A percentile compares a stretch with the other conserved stretches of the same genome.
These are phyloP conservation scores for Saxicola maurus DNA, from an alignment of 2,797 vertebrate genomes.

Conservation along the genomic window DNA sequence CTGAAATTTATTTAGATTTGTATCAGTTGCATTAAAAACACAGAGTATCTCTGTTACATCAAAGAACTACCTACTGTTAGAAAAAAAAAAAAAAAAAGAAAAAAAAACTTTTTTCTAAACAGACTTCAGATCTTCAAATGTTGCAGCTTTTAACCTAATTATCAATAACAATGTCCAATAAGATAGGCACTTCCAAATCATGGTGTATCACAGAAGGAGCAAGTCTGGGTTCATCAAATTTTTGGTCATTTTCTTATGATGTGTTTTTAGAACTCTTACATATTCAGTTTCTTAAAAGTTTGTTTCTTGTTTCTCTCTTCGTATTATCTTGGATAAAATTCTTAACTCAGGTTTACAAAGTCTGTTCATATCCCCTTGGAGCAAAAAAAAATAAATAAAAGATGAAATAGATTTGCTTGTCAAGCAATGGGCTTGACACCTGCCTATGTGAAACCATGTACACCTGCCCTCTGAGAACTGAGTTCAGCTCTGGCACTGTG, in stretches of 20 bases:
- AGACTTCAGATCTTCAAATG: background rate
- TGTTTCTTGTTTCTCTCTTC: background rate
- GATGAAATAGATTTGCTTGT: background rate
- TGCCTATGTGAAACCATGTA: background rate
- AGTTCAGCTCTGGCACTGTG: background rate
- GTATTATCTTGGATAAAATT: background rate
- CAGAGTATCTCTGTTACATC: background rate
- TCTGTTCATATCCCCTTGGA: background rate
- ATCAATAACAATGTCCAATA: background rate
- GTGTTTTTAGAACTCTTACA: background rate
- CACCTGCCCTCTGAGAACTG: background rate
- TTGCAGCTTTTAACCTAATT: background rate
- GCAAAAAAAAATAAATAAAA: slow-evolving; percentile 13
- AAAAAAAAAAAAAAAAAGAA: too few species aligned
- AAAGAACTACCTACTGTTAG: background rate
- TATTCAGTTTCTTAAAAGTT: background rate
- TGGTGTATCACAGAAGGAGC: background rate
- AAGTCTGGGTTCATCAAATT: background rate
- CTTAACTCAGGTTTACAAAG: background rate
- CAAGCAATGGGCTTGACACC: background rate
- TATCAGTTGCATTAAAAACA: background rate
- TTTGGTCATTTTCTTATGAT: background rate
- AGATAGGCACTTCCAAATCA: background rate
- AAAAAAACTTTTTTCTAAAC: background rate
- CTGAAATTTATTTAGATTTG: background rate